These are phyloP conservation scores for Bombus soroeensis DNA, from an alignment of 1,140 invertebrate genomes.

Conservation along the genomic window DNA sequence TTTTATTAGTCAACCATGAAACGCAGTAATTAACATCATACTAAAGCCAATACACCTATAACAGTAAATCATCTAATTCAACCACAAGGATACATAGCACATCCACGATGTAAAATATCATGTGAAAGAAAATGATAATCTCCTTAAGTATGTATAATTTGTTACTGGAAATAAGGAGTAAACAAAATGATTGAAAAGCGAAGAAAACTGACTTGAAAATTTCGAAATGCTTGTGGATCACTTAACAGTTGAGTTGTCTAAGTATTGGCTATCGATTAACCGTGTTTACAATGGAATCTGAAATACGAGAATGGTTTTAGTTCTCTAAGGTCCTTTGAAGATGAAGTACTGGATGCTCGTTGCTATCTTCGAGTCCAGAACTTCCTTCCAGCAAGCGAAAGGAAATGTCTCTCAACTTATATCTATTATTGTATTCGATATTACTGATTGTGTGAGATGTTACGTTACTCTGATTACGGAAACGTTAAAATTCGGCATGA, in stretches of 20 bases:
- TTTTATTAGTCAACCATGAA: conserved; percentile 42
- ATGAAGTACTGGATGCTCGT: not conserved
- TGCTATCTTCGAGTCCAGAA: conserved; percentile 27
- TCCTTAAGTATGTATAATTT: too few relatives aligned
- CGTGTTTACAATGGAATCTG: not conserved
- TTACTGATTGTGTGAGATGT: not conserved
- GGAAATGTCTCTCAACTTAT: not conserved
- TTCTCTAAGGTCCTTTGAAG: not conserved
- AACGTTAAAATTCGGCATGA: not conserved
- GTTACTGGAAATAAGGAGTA: not conserved
- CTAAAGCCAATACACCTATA: conserved; percentile 6
- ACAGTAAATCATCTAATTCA: not conserved
- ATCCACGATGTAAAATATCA: not conserved
- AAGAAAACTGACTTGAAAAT: not conserved
- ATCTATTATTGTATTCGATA: not conserved
- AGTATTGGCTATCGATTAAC: not conserved
- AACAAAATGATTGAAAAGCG: not conserved
- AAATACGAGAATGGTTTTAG: not conserved
- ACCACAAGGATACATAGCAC: not conserved
- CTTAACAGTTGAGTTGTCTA: not conserved
- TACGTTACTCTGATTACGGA: too few relatives aligned
- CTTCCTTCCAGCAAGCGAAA: not conserved
- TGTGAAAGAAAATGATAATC: too few relatives aligned
- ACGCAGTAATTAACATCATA: not conserved
- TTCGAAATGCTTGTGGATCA: not conserved